phyloP scores from a whole-genome alignment of 1,140 invertebrate species.

The Steinernema khuongi region DNA sequence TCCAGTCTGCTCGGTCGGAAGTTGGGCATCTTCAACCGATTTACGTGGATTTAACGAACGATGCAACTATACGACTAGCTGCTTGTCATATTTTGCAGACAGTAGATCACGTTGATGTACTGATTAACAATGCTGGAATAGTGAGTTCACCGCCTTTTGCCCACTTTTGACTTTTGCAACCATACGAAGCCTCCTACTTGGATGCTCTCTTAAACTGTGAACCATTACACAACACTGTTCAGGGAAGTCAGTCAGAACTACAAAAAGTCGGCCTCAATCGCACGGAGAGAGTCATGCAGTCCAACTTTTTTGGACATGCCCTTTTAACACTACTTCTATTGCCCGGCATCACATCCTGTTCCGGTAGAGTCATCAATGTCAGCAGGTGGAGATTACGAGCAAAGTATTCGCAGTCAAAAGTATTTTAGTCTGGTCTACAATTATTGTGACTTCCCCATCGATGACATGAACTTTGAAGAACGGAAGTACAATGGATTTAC shows the following conservation, averaged over 20 bases:
- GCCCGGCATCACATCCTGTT: not conserved
- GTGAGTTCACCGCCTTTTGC: not conserved
- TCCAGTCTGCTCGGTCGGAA: not conserved
- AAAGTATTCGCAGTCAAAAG: not conserved
- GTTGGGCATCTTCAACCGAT: not conserved
- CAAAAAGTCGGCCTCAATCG: not conserved
- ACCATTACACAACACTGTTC: no score
- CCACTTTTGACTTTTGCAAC: not conserved
- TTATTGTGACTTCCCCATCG: not conserved
- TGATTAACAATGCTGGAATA: constrained; percentile 13
- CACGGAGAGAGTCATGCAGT: not conserved
- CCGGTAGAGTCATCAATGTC: not conserved
- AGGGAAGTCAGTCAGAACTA: not conserved
- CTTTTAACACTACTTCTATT: not conserved
- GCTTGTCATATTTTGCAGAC: not conserved
- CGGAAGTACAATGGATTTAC: not conserved
- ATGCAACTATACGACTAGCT: not conserved
- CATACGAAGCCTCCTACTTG: no score
- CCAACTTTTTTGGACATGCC: not conserved
- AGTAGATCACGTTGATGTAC: not conserved
- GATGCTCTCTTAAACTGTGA: not conserved
- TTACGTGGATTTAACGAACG: not conserved
- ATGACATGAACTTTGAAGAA: not conserved
- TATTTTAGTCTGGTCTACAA: not conserved
- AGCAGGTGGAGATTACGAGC: not conserved